Evolutionary conservation across 37 sponge, comb jelly and placozoan species (phyloP).

Genomic region (Bolinopsis microptera): DNA sequence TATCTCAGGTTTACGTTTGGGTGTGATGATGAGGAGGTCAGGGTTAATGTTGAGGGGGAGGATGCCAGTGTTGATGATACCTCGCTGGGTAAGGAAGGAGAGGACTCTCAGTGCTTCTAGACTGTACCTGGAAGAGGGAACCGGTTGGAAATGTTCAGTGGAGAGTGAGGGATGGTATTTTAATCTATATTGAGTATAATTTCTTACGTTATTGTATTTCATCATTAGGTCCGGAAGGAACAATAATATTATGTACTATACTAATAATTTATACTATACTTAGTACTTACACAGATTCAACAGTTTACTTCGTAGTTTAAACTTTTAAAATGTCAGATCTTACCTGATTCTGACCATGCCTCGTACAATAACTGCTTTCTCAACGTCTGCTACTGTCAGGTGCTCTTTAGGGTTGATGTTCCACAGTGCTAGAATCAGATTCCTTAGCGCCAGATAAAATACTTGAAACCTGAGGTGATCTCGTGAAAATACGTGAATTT

Average conservation of each 20-base stretch:
- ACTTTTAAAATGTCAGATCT: neutral
- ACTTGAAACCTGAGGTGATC: constrained; percentile 34
- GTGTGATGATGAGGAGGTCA: neutral
- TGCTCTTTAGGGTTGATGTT: constrained; percentile 76
- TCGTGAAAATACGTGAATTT: neutral
- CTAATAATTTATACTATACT: too few species aligned
- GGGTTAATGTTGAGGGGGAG: constrained; percentile 60
- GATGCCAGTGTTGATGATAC: constrained; percentile 79
- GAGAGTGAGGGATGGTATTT: too few species aligned
- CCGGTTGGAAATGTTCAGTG: too few species aligned
- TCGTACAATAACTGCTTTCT: constrained; percentile 54
- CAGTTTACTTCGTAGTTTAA: too few species aligned
- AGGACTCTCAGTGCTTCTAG: constrained; percentile 68
- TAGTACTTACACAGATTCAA: too few species aligned
- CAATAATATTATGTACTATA: too few species aligned
- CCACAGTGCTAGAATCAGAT: constrained; percentile 85
- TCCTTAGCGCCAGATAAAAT: constrained; percentile 79
- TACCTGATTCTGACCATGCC: constrained; percentile 63
- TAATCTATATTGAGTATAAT: too few species aligned
- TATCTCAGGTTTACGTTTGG: neutral
- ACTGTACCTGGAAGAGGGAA: constrained; percentile 69
- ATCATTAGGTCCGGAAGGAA: too few species aligned
- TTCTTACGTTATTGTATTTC: too few species aligned
- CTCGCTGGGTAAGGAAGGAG: constrained; percentile 75
- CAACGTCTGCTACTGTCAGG: constrained; percentile 68